Percentiles rank a stretch among this genome's conserved stretches.
Evolutionary conservation across 1,140 invertebrate genomes (phyloP).

Genomic region (Leptopilina clavipes): DNA sequence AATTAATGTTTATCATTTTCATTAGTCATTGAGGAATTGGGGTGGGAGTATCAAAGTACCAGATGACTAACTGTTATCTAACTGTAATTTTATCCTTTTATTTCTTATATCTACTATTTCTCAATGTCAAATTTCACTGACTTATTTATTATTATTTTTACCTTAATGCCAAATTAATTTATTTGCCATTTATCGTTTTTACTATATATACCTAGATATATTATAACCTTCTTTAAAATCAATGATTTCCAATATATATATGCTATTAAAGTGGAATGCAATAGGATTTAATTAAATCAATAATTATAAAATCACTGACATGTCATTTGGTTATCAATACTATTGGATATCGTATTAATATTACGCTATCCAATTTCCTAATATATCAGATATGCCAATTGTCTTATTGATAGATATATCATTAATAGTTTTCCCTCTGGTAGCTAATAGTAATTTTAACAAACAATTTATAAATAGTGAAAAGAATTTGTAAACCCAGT

Average conservation of each 20-base stretch:
- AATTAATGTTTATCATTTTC: conserved; percentile 7
- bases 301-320: not conserved
- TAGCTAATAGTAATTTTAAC: not conserved
- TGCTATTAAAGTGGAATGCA: not conserved
- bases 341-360: not conserved
- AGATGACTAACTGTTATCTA: conserved; percentile 33
- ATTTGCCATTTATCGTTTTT: not conserved
- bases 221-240: not conserved
- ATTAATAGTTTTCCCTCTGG: too few species aligned
- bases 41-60: not conserved
- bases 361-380: conserved; percentile 11
- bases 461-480: not conserved
- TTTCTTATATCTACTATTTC: not conserved
- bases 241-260: too few species aligned
- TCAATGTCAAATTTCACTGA: not conserved
- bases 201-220: not conserved
- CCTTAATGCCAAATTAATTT: not conserved
- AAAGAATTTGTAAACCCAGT: not conserved
- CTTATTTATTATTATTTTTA: not conserved
- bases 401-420: not conserved
- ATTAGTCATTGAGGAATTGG: conserved; percentile 22
- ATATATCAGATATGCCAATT: conserved; percentile 9
- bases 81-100: conserved; percentile 24
- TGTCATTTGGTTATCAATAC: not conserved
- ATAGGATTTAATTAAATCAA: not conserved